Evolutionary conservation across 2,797 vertebrate genomes (phyloP), one percentile per base, ranked within the genome.

Genomic region (Tragelaphus oryx): DNA sequence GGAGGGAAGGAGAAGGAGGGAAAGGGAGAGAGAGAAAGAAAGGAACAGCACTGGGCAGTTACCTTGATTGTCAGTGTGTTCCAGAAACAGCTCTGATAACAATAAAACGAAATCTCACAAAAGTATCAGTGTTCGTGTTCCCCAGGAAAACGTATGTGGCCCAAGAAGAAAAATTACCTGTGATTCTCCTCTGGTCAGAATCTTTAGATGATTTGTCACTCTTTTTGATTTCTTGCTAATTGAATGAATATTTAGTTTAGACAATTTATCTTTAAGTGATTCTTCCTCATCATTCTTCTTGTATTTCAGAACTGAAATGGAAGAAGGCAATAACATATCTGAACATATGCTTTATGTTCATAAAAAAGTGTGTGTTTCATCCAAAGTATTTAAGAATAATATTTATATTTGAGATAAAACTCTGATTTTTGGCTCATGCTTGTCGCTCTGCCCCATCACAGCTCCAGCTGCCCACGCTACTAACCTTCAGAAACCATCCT

Each of bases 161-260:
- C 18, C 20, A 33, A 44, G 26, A 87, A 95, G 81, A 94, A 94
- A 65, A 96, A n/a, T 91, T 98, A 99, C 99, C 99, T 99, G 99
- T 89, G 99, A 99, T 97, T 99, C 99, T 94, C 99, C 99, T 87
- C 99, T 99, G 0, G 99, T 99, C 95, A 99, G 98, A 94, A 99
- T 99, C 98, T 99, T 99, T 90, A 99, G 98, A 93, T 99, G 99
- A 30, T 99, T 99, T 28, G 99, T 99, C 94, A 99, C 99, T 94
- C 99, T 98, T 98, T 99, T 99, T 1, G 99, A 99, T 98, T 99
- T 99, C 98, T 99, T 99, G 87, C 99, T 99, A 97, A 99, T 99
- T 24, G 99, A 99, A 97, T 99, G 99, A 97, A 99, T 99, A 98
- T 98, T 99, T 87, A 99, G 98, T 97, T 99, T 99, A 93, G 99